A percentile compares a stretch with the other conserved stretches of the same genome.
Conservation (phyloP, 2,888 invertebrate species). For the Apodemia duryi region DNA sequence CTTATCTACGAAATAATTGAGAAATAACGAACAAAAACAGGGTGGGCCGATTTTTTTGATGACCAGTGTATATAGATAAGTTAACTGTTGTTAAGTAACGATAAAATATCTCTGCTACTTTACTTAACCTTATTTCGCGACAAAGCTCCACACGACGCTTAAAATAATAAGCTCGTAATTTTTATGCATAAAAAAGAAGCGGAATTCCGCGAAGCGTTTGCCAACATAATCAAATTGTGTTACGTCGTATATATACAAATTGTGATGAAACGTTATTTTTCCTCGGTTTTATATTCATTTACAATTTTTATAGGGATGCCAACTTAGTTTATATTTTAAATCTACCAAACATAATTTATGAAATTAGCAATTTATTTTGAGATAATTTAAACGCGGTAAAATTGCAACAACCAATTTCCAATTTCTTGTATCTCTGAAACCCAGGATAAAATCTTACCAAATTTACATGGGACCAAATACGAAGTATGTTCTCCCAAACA, state of each 20-base stretch:
- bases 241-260: conserved; percentile 14
- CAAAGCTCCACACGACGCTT: conserved; percentile 10
- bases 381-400: too few relatives aligned
- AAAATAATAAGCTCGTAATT: conserved; percentile 13
- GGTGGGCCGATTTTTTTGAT: too few relatives aligned
- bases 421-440: too few relatives aligned
- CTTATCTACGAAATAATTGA: too few relatives aligned
- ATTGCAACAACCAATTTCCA: too few relatives aligned
- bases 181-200: conserved; percentile 16
- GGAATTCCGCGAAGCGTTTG: conserved; percentile 13
- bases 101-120: conserved; percentile 9
- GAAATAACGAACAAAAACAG: too few relatives aligned
- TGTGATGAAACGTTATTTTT: conserved; percentile 18
- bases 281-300: conserved; percentile 17
- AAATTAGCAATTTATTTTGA: too few relatives aligned
- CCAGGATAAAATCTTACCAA: too few relatives aligned
- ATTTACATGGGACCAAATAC: too few relatives aligned
- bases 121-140: conserved; percentile 6
- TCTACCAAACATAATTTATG: too few relatives aligned
- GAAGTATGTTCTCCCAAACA: too few relatives aligned
- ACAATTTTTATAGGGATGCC: conserved; percentile 10
- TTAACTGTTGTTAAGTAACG: background rate
- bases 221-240: conserved; percentile 17
- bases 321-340: background rate
- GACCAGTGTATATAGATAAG: background rate